Conservation (phyloP, 2,888 invertebrate genomes). For the Oscheius onirici region DNA sequence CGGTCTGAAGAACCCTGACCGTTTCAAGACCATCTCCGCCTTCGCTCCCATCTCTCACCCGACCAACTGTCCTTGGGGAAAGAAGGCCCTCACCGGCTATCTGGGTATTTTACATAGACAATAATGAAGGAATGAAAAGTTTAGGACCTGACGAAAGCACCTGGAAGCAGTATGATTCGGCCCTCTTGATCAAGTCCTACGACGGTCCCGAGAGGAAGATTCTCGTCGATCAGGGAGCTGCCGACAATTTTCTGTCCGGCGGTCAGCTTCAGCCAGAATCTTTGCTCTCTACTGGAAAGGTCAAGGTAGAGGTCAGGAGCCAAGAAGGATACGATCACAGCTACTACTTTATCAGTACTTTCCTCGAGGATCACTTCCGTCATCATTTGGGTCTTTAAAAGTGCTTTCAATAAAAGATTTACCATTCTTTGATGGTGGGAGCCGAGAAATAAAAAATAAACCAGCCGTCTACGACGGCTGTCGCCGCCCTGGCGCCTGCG, state of each 20-base stretch:
- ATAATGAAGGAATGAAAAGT: background rate
- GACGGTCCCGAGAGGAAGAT: conserved; percentile 85
- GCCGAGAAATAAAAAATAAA: no score
- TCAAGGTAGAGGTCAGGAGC: conserved; percentile 37
- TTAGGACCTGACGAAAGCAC: conserved; percentile 74
- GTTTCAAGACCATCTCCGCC: conserved; percentile 85
- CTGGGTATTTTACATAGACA: conserved; percentile 69
- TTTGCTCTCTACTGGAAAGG: conserved; percentile 35
- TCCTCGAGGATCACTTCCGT: conserved; percentile 89
- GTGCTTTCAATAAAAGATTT: background rate
- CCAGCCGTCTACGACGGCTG: no score
- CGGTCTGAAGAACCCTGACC: conserved; percentile 77
- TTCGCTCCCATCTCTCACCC: conserved; percentile 96
- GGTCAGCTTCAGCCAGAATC: conserved; percentile 52
- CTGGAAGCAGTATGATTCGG: conserved; percentile 84
- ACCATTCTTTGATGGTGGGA: no score
- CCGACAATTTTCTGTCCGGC: conserved; percentile 47
- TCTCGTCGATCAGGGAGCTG: conserved; percentile 79
- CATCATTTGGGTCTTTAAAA: conserved; percentile 78
- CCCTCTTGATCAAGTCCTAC: conserved; percentile 83
- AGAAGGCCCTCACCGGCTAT: conserved; percentile 72
- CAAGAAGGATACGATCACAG: conserved; percentile 89
- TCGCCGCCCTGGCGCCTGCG: no score
- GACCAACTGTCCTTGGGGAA: conserved; percentile 84
- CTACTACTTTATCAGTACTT: conserved; percentile 90